phyloP scores from a whole-genome alignment of 2,113 vertebrate species.

The Toxotes jaculatrix region DNA sequence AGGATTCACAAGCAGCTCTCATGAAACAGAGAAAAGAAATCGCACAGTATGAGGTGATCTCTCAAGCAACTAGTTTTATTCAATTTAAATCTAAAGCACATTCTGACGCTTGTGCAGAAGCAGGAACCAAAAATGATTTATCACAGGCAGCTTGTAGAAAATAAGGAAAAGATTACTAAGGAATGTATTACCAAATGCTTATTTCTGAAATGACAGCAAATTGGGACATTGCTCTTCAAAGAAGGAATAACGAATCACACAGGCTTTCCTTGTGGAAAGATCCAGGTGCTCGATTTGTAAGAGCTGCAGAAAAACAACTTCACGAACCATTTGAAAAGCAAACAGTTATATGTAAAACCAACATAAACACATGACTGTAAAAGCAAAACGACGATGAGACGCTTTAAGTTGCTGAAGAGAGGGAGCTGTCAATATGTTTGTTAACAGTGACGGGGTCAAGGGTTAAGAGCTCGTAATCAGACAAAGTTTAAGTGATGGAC shows the following conservation, averaged over 20 bases:
- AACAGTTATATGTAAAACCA: constrained; percentile 53
- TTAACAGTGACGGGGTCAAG: constrained; percentile 67
- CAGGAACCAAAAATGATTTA: constrained; percentile 54
- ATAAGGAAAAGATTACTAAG: constrained; percentile 62
- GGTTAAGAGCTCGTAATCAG: constrained; percentile 82
- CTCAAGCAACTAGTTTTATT: constrained; percentile 67
- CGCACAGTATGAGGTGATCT: constrained; percentile 47
- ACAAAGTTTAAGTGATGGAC: constrained; percentile 67
- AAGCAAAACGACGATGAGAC: constrained; percentile 55
- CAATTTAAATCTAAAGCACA: constrained; percentile 54
- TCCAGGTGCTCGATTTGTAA: constrained; percentile 63
- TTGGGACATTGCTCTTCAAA: constrained; percentile 46
- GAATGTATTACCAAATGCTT: constrained; percentile 53
- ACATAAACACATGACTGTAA: constrained; percentile 58
- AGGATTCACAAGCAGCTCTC: constrained; percentile 36
- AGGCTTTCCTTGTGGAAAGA: constrained; percentile 47
- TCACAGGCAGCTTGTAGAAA: constrained; percentile 52
- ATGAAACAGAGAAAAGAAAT: constrained; percentile 49
- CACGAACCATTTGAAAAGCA: constrained; percentile 75
- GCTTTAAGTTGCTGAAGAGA: constrained; percentile 49
- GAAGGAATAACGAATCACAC: constrained; percentile 56
- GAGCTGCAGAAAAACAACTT: constrained; percentile 63
- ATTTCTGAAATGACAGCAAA: constrained; percentile 55
- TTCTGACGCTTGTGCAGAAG: constrained; percentile 42
- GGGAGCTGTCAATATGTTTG: constrained; percentile 60